phyloP scores from a whole-genome alignment of 2,797 vertebrate species.

The Pangasius sanitwongsei region DNA sequence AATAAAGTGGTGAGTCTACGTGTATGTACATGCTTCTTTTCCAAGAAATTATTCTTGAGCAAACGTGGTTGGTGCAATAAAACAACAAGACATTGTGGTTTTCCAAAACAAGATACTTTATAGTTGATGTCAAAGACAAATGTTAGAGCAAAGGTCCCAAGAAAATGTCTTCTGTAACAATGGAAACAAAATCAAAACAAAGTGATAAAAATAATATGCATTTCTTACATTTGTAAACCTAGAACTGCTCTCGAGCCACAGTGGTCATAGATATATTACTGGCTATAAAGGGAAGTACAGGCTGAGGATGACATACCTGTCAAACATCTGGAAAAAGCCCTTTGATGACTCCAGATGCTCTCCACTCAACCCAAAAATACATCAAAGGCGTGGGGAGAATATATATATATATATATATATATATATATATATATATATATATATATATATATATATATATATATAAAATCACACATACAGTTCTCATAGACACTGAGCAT shows the following conservation, averaged over 20 bases:
- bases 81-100: constrained; percentile 68
- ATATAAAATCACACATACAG: no score
- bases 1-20: neutral
- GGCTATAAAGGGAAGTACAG: constrained; percentile 79
- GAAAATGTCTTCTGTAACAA: constrained; percentile 78
- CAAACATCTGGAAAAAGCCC: constrained; percentile 72
- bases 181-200: constrained; percentile 76
- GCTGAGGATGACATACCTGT: constrained; percentile 71
- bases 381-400: constrained; percentile 44
- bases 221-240: constrained; percentile 82
- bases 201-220: constrained; percentile 71
- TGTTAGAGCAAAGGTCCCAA: constrained; percentile 78
- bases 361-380: constrained; percentile 66
- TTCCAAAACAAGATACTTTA: constrained; percentile 88
- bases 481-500: no score
- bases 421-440: no score
- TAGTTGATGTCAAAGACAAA: constrained; percentile 88
- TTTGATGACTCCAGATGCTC: constrained; percentile 73
- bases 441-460: no score
- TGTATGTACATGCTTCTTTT: neutral
- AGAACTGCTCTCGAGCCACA: constrained; percentile 81
- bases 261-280: constrained; percentile 81
- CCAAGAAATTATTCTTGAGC: neutral
- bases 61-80: constrained; percentile 58
- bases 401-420: no score